Evolutionary conservation across 2,797 vertebrate genomes (phyloP), one percentile per base, ranked within the genome.

Genomic region (Geotria australis): DNA sequence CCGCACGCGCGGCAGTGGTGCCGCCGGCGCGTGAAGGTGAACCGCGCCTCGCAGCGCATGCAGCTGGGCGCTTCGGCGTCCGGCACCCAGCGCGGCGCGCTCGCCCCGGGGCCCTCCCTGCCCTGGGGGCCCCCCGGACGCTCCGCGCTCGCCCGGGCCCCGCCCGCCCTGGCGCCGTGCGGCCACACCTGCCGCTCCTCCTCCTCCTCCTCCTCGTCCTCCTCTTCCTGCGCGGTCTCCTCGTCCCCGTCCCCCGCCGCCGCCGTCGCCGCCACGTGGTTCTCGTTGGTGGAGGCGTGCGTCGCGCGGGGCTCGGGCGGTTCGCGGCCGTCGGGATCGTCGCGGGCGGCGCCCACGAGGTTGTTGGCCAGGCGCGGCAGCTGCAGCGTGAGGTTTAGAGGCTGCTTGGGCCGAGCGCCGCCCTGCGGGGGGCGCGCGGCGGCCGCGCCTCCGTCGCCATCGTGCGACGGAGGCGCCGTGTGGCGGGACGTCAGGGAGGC

Each of bases 1-100:
- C 88, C 88, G 66, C 88, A 96, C 12, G 88, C 88, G 63, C 88
- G 80, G 71, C 88, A 96, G 67, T 96, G 88, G 67, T 96, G 88
- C 63, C 88, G 80, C 66, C 88, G 78, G 74, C 83, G 94, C 49
- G 85, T 96, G 64, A 96, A 95, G n/a, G 88, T 95, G 68, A 96
- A 96, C 73, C 77, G 85, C 63, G 78, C 73, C 65, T 85, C 78
- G 59, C 88, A 96, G 72, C 86, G 94, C 85, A 93, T 96, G 74
- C 88, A 96, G 63, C 82, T 80, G 64, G 79, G 81, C 13, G 88
- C 86, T 68, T 96, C 81, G 63, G 83, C 79, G 69, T 96, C 88
- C 55, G 88, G 88, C 62, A 96, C 72, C 88, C 88, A 96, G 61
- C 84, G 74, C 3, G 88, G 88, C 63, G 86, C 84, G 9, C 83